These are phyloP conservation scores for Cichlasoma orientale DNA, from an alignment of 2,797 vertebrate genomes.

Conservation along the genomic window DNA sequence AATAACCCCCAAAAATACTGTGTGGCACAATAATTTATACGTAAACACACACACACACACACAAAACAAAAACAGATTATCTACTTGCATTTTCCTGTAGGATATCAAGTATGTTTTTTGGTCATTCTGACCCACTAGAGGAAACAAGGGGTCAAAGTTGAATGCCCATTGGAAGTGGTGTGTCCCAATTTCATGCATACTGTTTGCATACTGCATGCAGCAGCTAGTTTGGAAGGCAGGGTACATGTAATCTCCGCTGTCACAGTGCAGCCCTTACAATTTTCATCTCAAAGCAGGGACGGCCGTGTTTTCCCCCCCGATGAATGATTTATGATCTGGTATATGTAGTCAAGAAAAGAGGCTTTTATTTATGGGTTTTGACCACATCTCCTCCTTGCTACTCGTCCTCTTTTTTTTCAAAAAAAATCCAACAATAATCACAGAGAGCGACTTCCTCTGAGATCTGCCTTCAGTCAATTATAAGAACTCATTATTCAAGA, in stretches of 20 bases:
- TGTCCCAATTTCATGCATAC: background rate
- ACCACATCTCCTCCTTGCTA: constrained; percentile 19
- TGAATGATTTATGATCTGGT: constrained; percentile 66
- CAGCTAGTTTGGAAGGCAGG: background rate
- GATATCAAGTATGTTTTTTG: background rate
- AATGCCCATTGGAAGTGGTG: background rate
- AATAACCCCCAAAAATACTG: background rate
- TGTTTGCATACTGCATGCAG: background rate
- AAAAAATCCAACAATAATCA: constrained; percentile 41
- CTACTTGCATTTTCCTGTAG: background rate
- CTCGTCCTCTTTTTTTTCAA: constrained; percentile 27
- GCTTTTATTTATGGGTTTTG: constrained; percentile 61
- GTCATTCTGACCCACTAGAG: background rate
- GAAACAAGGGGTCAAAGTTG: background rate
- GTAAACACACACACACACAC: background rate
- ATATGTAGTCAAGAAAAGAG: constrained; percentile 53
- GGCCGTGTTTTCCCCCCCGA: constrained; percentile 36
- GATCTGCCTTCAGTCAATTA: constrained; percentile 49
- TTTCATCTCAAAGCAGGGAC: constrained; percentile 50
- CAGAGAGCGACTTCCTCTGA: constrained; percentile 36
- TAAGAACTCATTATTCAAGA: constrained; percentile 61
- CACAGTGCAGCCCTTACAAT: constrained; percentile 21
- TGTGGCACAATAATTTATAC: background rate
- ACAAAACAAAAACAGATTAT: background rate
- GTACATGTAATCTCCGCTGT: background rate